These are phyloP conservation scores for Gobius niger DNA, from an alignment of 2,113 vertebrate species.

Conservation along the genomic window DNA sequence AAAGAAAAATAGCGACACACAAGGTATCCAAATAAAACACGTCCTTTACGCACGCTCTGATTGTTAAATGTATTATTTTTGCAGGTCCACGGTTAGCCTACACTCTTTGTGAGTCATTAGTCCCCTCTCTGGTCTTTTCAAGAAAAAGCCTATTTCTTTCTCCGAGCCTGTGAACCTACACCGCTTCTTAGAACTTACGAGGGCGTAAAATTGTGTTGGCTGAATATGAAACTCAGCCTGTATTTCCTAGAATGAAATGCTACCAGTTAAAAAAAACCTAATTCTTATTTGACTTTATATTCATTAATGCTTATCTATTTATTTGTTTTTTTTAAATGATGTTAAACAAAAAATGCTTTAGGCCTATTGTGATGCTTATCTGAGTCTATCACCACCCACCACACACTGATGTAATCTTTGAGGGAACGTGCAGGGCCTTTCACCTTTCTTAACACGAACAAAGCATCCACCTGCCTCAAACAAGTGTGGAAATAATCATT, in stretches of 20 bases:
- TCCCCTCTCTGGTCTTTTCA: conserved; percentile 65
- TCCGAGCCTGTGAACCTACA: conserved; percentile 48
- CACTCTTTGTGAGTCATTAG: conserved; percentile 46
- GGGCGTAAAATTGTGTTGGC: conserved; percentile 51
- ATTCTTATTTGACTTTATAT: conserved; percentile 38
- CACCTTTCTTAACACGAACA: conserved; percentile 25
- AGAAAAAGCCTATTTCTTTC: conserved; percentile 57
- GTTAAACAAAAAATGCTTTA: conserved; percentile 28
- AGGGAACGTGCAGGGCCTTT: conserved; percentile 37
- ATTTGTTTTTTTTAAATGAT: conserved; percentile 19
- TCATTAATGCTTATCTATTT: not conserved
- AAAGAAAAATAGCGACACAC: not conserved
- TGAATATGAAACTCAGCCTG: conserved; percentile 36
- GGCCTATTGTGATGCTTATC: conserved; percentile 54
- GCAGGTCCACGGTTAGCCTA: conserved; percentile 35
- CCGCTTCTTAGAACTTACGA: conserved; percentile 74
- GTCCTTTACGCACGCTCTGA: conserved; percentile 10
- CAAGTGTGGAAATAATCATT: not conserved
- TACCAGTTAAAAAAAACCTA: conserved; percentile 10
- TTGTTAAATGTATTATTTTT: conserved; percentile 11
- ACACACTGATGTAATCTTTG: conserved; percentile 57
- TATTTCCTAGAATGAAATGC: conserved; percentile 71
- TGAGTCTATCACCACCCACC: conserved; percentile 48
- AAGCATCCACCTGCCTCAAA: not conserved
- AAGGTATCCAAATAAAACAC: not conserved